phyloP scores from a whole-genome alignment of 2,113 vertebrate genomes.

The Eretmochelys imbricata region DNA sequence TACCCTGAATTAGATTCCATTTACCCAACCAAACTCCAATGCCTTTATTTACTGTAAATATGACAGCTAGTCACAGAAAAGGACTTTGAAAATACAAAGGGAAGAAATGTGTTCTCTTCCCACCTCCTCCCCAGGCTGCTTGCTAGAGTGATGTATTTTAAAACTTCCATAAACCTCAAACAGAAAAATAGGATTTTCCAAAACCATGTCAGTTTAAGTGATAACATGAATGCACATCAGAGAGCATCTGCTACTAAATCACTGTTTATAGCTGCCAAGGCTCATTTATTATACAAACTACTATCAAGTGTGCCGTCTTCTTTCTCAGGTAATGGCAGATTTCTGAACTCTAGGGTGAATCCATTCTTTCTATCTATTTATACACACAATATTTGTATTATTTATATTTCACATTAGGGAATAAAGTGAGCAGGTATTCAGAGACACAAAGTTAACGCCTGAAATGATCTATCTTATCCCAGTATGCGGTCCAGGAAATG shows the following conservation, averaged over 20 bases:
- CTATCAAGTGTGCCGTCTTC: constrained; percentile 44
- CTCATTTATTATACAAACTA: constrained; percentile 65
- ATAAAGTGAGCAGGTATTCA: neutral
- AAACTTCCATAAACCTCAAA: constrained; percentile 61
- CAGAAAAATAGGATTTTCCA: constrained; percentile 45
- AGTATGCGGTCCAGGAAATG: neutral
- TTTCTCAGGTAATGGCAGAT: constrained; percentile 25
- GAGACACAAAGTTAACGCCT: neutral
- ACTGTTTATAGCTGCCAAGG: constrained; percentile 66
- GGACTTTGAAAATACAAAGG: neutral
- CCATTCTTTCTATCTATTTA: constrained; percentile 35
- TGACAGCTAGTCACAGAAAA: constrained; percentile 20
- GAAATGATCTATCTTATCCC: neutral
- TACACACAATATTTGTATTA: neutral
- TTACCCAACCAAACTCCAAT: constrained; percentile 34
- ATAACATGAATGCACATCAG: constrained; percentile 69
- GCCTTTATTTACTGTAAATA: constrained; percentile 19
- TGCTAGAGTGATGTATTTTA: constrained; percentile 1
- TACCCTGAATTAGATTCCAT: constrained; percentile 40
- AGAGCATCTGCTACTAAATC: constrained; percentile 70
- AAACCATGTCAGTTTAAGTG: constrained; percentile 61
- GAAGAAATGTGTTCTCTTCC: constrained; percentile 5
- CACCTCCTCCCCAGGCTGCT: constrained; percentile 38
- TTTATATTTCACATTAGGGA: constrained; percentile 35
- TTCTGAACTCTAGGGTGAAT: constrained; percentile 19